Conservation (phyloP, 2,888 invertebrate genomes). For the Oligia latruncula region DNA sequence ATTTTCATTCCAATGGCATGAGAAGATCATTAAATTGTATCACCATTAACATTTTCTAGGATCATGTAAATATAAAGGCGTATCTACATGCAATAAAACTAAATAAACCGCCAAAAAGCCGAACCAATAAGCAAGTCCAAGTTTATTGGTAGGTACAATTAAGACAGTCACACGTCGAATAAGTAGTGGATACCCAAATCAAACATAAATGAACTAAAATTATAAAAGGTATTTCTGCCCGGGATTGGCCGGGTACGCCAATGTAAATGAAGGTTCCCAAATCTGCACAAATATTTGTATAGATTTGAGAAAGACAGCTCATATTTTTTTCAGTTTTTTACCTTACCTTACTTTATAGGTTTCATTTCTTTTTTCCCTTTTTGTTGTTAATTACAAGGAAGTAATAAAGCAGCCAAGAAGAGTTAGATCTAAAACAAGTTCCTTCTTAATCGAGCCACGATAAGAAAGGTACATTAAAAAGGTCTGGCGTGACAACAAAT, state of each 20-base stretch:
- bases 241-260: constrained; percentile 1
- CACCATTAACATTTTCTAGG: neutral
- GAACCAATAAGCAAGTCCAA: neutral
- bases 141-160: neutral
- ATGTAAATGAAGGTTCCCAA: constrained; percentile 30
- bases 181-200: constrained; percentile 1
- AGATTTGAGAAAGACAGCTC: constrained; percentile 30
- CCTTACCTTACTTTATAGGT: constrained; percentile 41
- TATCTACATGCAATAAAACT: neutral
- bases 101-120: neutral
- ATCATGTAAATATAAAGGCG: neutral
- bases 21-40: neutral
- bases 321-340: constrained; percentile 24
- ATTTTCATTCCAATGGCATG: neutral
- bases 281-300: constrained; percentile 34
- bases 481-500: constrained; percentile 91
- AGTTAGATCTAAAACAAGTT: constrained; percentile 79
- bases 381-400: constrained; percentile 61
- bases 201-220: neutral
- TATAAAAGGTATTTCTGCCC: constrained; percentile 2
- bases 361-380: constrained; percentile 42
- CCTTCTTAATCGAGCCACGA: constrained; percentile 86
- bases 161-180: neutral
- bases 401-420: constrained; percentile 58
- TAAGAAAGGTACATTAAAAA: constrained; percentile 90